Percentiles rank a stretch among this genome's conserved stretches.
Evolutionary conservation across 1,140 invertebrate species (phyloP).

Genomic region (Drosophila pseudoananassae): DNA sequence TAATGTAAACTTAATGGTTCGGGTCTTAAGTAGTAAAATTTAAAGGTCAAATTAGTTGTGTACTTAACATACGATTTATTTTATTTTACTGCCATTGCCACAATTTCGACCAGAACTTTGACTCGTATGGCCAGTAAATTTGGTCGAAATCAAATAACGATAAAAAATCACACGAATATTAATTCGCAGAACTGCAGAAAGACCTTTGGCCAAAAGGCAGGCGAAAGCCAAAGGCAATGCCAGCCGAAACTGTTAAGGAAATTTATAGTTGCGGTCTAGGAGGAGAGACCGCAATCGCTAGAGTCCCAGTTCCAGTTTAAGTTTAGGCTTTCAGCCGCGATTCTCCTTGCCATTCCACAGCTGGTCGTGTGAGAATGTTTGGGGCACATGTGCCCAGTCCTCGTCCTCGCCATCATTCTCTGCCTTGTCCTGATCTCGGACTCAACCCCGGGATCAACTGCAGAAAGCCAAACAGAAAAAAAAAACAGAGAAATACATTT

Average conservation of each 20-base stretch:
- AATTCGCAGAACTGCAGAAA: slow-evolving; percentile 74
- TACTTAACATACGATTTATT: slow-evolving; percentile 6
- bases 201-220: slow-evolving; percentile 57
- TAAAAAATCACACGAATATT: slow-evolving; percentile 83
- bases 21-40: not conserved
- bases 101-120: slow-evolving; percentile 49
- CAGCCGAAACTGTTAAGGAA: slow-evolving; percentile 58
- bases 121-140: slow-evolving; percentile 51
- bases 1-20: not conserved
- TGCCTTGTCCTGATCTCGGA: slow-evolving; percentile 24
- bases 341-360: slow-evolving; percentile 39
- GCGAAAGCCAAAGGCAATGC: slow-evolving; percentile 41
- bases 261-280: slow-evolving; percentile 78
- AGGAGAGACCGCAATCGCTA: slow-evolving; percentile 47
- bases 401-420: slow-evolving; percentile 28
- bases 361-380: slow-evolving; percentile 80
- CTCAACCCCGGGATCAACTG: slow-evolving; percentile 74
- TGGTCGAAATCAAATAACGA: slow-evolving; percentile 78
- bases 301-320: slow-evolving; percentile 22
- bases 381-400: slow-evolving; percentile 69
- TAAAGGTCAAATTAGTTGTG: not conserved
- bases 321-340: not conserved
- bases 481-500: slow-evolving; percentile 46
- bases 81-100: slow-evolving; percentile 24
- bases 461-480: slow-evolving; percentile 46